Evolutionary conservation across 2,888 invertebrate genomes (phyloP).

Genomic region (Nomada goodeniana): DNA sequence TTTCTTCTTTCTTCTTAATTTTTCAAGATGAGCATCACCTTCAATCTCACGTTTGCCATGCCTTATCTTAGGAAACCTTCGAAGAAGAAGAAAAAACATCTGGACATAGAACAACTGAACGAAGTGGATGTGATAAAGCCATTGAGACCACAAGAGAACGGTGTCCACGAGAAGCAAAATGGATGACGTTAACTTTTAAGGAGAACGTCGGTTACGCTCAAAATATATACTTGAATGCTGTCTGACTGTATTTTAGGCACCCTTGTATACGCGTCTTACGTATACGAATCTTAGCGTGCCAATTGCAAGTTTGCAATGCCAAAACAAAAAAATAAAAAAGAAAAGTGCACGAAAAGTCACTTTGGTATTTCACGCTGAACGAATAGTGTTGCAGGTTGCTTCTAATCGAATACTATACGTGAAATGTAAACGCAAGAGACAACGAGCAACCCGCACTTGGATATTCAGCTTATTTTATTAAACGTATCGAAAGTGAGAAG

Average conservation of each 20-base stretch:
- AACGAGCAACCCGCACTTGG: slow-evolving; percentile 4
- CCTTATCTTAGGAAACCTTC: slow-evolving; percentile 61
- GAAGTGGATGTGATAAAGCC: slow-evolving; percentile 77
- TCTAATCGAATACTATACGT: slow-evolving; percentile 12
- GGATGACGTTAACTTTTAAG: slow-evolving; percentile 74
- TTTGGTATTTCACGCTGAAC: slow-evolving; percentile 36
- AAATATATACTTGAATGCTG: slow-evolving; percentile 64
- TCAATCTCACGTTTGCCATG: not conserved
- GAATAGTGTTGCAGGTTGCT: slow-evolving; percentile 24
- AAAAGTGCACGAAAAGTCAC: not conserved
- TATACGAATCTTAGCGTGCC: slow-evolving; percentile 47
- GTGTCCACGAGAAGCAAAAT: slow-evolving; percentile 79
- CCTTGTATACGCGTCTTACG: slow-evolving; percentile 27
- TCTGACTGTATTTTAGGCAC: slow-evolving; percentile 62
- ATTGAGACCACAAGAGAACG: slow-evolving; percentile 78
- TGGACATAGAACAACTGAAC: slow-evolving; percentile 75
- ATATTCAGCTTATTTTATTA: slow-evolving; percentile 17
- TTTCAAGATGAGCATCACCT: not conserved
- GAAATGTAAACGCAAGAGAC: slow-evolving; percentile 9
- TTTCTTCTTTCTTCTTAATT: not conserved
- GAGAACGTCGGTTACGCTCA: slow-evolving; percentile 55
- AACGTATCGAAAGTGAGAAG: slow-evolving; percentile 30
- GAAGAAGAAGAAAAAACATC: slow-evolving; percentile 73
- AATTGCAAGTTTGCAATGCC: slow-evolving; percentile 34
- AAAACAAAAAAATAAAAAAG: slow-evolving; percentile 2